phyloP scores from a whole-genome alignment of 2,113 vertebrate genomes.

The Amblyopsis rosae region DNA sequence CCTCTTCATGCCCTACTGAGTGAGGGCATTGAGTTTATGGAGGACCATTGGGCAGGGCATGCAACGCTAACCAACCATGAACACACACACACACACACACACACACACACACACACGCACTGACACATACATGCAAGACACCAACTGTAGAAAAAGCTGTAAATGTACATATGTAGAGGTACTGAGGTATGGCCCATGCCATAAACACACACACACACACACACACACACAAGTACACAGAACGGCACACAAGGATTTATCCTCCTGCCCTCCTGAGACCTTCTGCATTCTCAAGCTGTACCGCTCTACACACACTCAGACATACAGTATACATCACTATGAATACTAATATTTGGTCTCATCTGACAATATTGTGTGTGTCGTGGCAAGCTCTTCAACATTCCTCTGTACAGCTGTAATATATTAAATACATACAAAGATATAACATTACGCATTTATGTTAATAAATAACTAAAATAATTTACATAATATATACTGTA shows the following conservation, averaged over 20 bases:
- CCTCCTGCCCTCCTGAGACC: no score
- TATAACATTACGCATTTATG: no score
- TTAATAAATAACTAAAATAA: no score
- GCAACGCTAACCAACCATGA: slow-evolving; percentile 45
- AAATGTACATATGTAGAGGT: slow-evolving; percentile 39
- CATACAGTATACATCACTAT: no score
- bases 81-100: background rate
- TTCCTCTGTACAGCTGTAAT: no score
- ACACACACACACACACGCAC: slow-evolving; percentile 2
- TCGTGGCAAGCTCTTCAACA: no score
- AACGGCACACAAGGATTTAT: slow-evolving; percentile 24
- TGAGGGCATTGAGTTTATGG: slow-evolving; percentile 68
- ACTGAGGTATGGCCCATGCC: background rate
- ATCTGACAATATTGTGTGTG: no score
- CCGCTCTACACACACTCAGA: no score
- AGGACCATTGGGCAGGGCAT: slow-evolving; percentile 58
- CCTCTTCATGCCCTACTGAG: slow-evolving; percentile 48
- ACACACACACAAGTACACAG: slow-evolving; percentile 39
- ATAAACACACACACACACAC: slow-evolving; percentile 10
- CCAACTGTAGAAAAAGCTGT: slow-evolving; percentile 34
- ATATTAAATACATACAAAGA: no score
- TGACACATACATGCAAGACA: slow-evolving; percentile 26
- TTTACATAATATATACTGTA: no score
- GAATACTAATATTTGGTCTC: no score
- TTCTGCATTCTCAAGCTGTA: no score